Percentiles rank a stretch among this genome's conserved stretches.
phyloP scores from a whole-genome alignment of 1,140 invertebrate species.

The Achatina immaculata region DNA sequence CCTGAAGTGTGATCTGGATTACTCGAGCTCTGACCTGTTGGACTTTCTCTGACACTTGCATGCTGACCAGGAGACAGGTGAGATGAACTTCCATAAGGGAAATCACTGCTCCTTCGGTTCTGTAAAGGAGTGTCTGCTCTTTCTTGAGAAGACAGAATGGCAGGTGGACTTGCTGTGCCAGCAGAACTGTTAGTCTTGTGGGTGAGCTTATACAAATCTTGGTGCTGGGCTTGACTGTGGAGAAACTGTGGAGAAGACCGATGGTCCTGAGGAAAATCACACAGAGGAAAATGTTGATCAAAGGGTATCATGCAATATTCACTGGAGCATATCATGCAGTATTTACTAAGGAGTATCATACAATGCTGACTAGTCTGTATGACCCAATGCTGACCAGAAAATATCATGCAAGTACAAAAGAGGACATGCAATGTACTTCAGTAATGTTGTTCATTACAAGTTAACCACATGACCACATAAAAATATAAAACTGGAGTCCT shows the following conservation, averaged over 20 bases:
- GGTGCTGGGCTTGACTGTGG: neutral
- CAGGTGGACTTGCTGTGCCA: constrained; percentile 18
- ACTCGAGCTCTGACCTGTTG: constrained; percentile 61
- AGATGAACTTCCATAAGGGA: neutral
- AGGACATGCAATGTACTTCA: too few relatives aligned
- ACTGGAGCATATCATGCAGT: too few relatives aligned
- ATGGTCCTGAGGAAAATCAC: too few relatives aligned
- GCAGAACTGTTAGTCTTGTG: neutral
- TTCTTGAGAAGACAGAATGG: constrained; percentile 19
- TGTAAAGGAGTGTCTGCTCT: constrained; percentile 28
- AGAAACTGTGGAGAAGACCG: neutral
- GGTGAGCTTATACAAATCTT: neutral
- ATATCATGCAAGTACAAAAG: too few relatives aligned
- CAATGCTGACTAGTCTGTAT: too few relatives aligned
- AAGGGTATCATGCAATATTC: too few relatives aligned
- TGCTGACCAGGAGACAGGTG: constrained; percentile 20
- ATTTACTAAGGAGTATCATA: too few relatives aligned
- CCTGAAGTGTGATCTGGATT: constrained; percentile 50
- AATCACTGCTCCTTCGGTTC: neutral
- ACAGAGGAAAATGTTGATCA: too few relatives aligned
- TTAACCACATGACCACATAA: too few relatives aligned
- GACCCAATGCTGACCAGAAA: too few relatives aligned
- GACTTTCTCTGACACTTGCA: constrained; percentile 49
- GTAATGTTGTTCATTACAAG: too few relatives aligned
- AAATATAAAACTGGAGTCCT: too few relatives aligned